Evolutionary conservation across 2,888 invertebrate genomes (phyloP), one percentile per base, ranked within the genome.

Genomic region (Catocala sponsa): DNA sequence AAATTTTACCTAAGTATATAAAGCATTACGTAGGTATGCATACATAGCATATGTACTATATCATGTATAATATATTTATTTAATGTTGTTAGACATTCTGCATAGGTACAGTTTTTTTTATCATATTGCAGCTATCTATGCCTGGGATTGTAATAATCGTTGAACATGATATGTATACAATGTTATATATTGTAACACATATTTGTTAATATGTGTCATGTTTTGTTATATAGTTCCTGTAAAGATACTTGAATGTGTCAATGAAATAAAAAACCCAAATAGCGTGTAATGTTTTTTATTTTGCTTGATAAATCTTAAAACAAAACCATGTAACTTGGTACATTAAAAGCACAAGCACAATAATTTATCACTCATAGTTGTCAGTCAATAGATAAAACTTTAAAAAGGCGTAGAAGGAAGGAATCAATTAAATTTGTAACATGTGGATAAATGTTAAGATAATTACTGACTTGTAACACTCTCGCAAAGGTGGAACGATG

Each of bases 271-370:
- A 76, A 87, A 84, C n/a, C 70, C 49, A 72, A 60, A 59, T 85
- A 87, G 89, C 87, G 90, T 89, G 91, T 91, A 83, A 85, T 90
- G 82, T 91, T 91, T 71, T 44, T 87, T 90, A 82, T 85, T 83
- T 88, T 89, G 91, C 91, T 88, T 86, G 78, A 87, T 84, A 85
- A 87, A 84, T 81, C 79, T 87, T 88, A 89, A 91, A 90, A 81
- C 83, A 85, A 89, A 92, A 87, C 1, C 83, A 88, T 88, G 85
- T 88, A 85, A 90, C 89, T 91, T 90, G 90, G 85, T 91, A 94
- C 91, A 93, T 88, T 91, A 87, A 90, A 94, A 94, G 94, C 94
- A 92, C 91, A 94, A 94, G 94, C 94, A 90, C 88, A 88, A 87
- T 89, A 78, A 83, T 88, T 77, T 91, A 92, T 94, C 92, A 92